A percentile compares a stretch with the other conserved stretches of the same genome.
Conservation (phyloP, 2,888 invertebrate species). For the Drosophila testacea region DNA sequence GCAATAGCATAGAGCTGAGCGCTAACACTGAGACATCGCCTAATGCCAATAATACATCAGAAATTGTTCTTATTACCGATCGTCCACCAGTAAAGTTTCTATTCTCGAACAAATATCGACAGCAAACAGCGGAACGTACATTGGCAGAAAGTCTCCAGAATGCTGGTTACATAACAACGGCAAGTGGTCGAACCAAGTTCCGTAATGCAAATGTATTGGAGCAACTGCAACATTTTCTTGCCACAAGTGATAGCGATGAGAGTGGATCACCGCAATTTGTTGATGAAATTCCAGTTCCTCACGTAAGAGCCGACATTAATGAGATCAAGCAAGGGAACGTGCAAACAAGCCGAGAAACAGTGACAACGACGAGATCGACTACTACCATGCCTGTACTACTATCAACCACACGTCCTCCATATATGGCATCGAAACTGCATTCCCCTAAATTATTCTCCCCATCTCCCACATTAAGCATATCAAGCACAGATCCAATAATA, state of each 20-base stretch:
- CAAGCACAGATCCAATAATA: conserved; percentile 48
- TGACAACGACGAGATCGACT: conserved; percentile 12
- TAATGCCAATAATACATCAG: conserved; percentile 44
- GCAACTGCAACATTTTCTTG: conserved; percentile 78
- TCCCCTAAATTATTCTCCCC: conserved; percentile 33
- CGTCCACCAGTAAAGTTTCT: conserved; percentile 77
- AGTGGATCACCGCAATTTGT: conserved; percentile 80
- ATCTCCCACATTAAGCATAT: conserved; percentile 23
- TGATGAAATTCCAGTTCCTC: conserved; percentile 72
- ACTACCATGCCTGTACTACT: conserved; percentile 23
- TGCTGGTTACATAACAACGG: conserved; percentile 81
- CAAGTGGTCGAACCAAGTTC: conserved; percentile 63
- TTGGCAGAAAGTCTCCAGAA: conserved; percentile 82
- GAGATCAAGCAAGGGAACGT: conserved; percentile 74
- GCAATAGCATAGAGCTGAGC: conserved; percentile 75
- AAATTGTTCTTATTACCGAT: conserved; percentile 77
- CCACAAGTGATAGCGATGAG: conserved; percentile 77
- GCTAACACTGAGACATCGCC: conserved; percentile 38
- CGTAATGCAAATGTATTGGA: conserved; percentile 72
- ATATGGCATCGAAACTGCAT: conserved; percentile 25
- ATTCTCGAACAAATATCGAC: conserved; percentile 83
- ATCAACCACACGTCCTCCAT: conserved; percentile 43
- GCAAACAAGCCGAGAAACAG: conserved; percentile 74
- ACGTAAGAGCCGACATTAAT: conserved; percentile 75
- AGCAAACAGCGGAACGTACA: conserved; percentile 78